These are phyloP conservation scores for Sesia apiformis DNA, from an alignment of 2,888 invertebrate species.

Conservation along the genomic window DNA sequence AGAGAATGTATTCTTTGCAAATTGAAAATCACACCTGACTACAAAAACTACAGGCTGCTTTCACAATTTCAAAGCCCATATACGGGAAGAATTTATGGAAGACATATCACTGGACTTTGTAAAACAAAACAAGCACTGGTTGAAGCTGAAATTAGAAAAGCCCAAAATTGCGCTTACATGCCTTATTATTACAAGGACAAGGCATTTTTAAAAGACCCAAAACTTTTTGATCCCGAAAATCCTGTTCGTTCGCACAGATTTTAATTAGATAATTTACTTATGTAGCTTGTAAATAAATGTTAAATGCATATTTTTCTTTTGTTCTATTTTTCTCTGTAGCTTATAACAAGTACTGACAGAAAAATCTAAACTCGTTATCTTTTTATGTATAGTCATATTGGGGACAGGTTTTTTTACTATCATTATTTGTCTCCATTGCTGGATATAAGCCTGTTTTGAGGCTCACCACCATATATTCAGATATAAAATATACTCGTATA, in stretches of 20 bases:
- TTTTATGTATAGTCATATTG: no score
- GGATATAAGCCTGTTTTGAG: no score
- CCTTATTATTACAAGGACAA: conserved; percentile 86
- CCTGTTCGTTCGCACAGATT: conserved; percentile 87
- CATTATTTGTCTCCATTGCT: no score
- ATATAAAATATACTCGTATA: no score
- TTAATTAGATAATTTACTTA: conserved; percentile 40
- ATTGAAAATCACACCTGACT: conserved; percentile 86
- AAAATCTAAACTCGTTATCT: no score
- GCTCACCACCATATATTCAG: no score
- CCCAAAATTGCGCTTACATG: conserved; percentile 89
- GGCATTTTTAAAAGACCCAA: conserved; percentile 88
- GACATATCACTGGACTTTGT: conserved; percentile 96
- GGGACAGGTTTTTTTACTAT: no score
- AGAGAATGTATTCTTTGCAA: conserved; percentile 88
- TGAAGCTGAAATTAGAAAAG: conserved; percentile 81
- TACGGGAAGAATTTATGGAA: conserved; percentile 93
- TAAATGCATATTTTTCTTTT: no score
- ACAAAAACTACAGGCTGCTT: conserved; percentile 92
- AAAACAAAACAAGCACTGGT: conserved; percentile 84
- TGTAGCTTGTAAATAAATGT: not conserved
- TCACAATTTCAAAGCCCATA: conserved; percentile 97
- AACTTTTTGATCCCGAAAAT: conserved; percentile 90
- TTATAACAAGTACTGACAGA: no score
- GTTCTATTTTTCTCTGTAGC: no score